phyloP scores from a whole-genome alignment of 2,113 vertebrate genomes.

The Scytalopus superciliaris region DNA sequence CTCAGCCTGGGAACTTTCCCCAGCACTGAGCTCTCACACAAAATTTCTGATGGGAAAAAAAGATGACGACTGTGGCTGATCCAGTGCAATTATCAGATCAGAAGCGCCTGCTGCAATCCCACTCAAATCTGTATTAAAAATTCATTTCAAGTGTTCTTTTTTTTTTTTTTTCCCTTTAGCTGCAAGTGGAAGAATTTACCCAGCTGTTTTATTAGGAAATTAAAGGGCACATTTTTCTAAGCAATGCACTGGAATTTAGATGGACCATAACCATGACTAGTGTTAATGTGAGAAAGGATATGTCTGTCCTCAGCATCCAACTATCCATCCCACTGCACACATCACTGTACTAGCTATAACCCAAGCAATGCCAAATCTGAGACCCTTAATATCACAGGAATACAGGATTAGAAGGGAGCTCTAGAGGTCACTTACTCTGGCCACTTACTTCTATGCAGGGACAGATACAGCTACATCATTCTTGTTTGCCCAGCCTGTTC shows the following conservation, averaged over 20 bases:
- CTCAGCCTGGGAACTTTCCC: neutral
- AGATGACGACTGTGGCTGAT: constrained; percentile 33
- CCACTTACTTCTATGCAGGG: neutral
- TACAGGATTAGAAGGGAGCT: neutral
- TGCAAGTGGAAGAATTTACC: constrained; percentile 58
- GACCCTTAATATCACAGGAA: neutral
- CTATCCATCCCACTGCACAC: constrained; percentile 18
- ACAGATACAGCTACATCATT: neutral
- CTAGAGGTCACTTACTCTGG: neutral
- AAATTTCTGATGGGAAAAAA: constrained; percentile 31
- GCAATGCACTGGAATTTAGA: constrained; percentile 53
- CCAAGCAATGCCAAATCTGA: neutral
- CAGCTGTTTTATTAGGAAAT: constrained; percentile 63
- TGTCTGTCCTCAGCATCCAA: neutral
- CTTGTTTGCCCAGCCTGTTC: neutral
- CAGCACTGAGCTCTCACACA: neutral
- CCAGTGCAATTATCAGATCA: constrained; percentile 65
- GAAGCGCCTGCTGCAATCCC: constrained; percentile 61
- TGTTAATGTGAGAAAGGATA: constrained; percentile 23
- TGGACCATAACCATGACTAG: constrained; percentile 20
- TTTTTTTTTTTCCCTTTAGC: neutral
- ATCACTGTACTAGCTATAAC: neutral
- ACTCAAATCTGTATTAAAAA: constrained; percentile 71
- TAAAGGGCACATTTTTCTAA: constrained; percentile 64
- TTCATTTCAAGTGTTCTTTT: constrained; percentile 46